Base-by-base conservation (phyloP, 2,888 invertebrate genomes). In the Chaitophorus viminalis region DNA sequence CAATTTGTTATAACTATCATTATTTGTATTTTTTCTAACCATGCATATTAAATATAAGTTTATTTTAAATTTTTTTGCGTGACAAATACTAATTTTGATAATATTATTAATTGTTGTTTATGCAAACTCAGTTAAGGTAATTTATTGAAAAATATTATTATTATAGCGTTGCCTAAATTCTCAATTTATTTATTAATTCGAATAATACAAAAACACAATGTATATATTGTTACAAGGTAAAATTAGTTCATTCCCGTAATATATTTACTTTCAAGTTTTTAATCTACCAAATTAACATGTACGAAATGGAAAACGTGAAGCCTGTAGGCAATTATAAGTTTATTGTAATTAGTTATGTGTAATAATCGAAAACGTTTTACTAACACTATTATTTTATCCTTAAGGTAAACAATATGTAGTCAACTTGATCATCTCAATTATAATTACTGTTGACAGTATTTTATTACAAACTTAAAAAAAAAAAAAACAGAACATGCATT, bases 291-390 rank as follows among this genome's bases (percentile, higher is more conserved):
- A n/a, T 65, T n/a, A 65, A 31, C 14, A 25, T 1, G 14, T 8
- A 46, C 6, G 29, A 82, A 70, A 82, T 46, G 5, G 25, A 82
- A 70, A 70, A 70, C 82, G 81, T 70, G 46, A 82, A 52, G 82
- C 52, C 81, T 17, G 29, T 14, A 25, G 82, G 82, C 46, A 18
- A 25, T 46, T 36, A 36, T 25, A 36, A 33, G 11, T 46, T 79
- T n/a, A 79, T 65, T 65, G 36, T 70, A 31, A 39, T 52, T 31
- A 29, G 70, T 33, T 52, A 18, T 33, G 46, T 6, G 11, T 46
- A 52, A 82, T 72, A 31, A 17, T 39, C 31, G 17, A n/a, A 70
- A 70, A 82, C 14, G 31, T 79, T 36, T 79, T 81, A 68, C 68
- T 68, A 29, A n/a, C 29, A 31, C 31, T 21, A 81, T 46, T 46